phyloP scores from a whole-genome alignment of 2,113 vertebrate species.

The Hymenochirus boettgeri region DNA sequence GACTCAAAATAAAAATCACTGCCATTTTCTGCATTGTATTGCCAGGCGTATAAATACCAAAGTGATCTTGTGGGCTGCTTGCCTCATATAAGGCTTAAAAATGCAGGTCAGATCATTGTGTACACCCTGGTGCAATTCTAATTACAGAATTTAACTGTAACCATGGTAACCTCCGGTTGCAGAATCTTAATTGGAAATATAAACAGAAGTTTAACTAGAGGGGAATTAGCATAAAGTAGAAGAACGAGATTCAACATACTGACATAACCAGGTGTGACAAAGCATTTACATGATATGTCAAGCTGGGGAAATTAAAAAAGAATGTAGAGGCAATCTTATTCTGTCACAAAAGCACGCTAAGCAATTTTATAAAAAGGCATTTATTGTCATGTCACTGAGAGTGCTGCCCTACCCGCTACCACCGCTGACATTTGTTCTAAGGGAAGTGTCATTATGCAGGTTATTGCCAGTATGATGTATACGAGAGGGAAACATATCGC shows the following conservation, averaged over 20 bases:
- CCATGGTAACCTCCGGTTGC: conserved; percentile 36
- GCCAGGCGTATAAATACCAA: background rate
- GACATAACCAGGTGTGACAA: conserved; percentile 42
- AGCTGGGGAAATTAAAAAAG: conserved; percentile 32
- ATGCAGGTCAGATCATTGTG: conserved; percentile 39
- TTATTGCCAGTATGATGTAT: background rate
- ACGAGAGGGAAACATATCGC: background rate
- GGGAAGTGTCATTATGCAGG: conserved; percentile 8
- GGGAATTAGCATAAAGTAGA: conserved; percentile 33
- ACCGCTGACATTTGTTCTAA: conserved; percentile 22
- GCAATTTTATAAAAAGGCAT: conserved; percentile 29
- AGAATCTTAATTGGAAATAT: conserved; percentile 41
- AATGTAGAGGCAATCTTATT: conserved; percentile 32
- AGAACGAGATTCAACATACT: conserved; percentile 24
- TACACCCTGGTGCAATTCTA: conserved; percentile 29
- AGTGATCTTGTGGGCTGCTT: conserved; percentile 1
- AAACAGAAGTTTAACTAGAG: conserved; percentile 40
- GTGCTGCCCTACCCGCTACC: conserved; percentile 11
- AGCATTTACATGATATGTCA: conserved; percentile 41
- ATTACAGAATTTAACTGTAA: conserved; percentile 39
- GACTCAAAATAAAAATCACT: too few relatives aligned
- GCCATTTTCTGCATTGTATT: background rate
- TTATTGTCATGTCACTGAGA: conserved; percentile 29
- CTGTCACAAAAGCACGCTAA: conserved; percentile 29
- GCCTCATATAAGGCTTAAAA: background rate